Base-by-base conservation (phyloP, 2,113 vertebrate species). In the Notarius quadriscutis region DNA sequence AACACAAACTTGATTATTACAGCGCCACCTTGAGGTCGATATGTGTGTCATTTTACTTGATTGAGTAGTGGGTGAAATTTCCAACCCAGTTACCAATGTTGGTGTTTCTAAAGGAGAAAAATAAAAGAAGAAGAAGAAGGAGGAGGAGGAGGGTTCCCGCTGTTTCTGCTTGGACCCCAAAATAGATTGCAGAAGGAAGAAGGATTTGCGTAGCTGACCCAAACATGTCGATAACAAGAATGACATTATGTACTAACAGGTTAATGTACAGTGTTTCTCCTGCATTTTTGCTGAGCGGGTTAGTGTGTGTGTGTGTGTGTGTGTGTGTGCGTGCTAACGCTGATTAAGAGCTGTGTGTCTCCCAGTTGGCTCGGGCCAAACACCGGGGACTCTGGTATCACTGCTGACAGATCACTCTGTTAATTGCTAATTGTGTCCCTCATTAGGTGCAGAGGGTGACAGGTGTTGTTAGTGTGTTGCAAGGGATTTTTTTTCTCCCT, bases 341-440 rank as follows among this genome's bases (percentile, higher is more conserved):
- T 90, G 89, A 90, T 90, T 86, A 88, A 90, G 89, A 86, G 83
- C 86, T 87, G 34, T 75, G 51, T 77, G 60, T 84, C 71, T 90
- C 87, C 85, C 89, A 62, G 85, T 86, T 83, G 89, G 87, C 87
- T 84, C 8, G 77, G 78, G 87, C 65, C 57, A 67, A 88, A 87
- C 87, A 14, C 81, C 15, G 58, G 89, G 91, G 91, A 93, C 91
- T 93, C 92, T 92, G 94, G 93, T 95, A 96, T 95, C 95, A 94
- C 93, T 91, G 93, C 94, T 95, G 95, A 95, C 95, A 95, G 94
- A 95, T 95, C 94, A 93, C 93, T 91, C 91, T 91, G 94, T 93
- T 96, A 96, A 96, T 96, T 96, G 95, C 94, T 95, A 96, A 96
- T 95, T 95, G 95, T 95, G 95, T 95, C 94, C 95, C 95, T 96